Evolutionary conservation across 2,113 vertebrate genomes (phyloP).

Genomic region (Malurus alboscapulatus): DNA sequence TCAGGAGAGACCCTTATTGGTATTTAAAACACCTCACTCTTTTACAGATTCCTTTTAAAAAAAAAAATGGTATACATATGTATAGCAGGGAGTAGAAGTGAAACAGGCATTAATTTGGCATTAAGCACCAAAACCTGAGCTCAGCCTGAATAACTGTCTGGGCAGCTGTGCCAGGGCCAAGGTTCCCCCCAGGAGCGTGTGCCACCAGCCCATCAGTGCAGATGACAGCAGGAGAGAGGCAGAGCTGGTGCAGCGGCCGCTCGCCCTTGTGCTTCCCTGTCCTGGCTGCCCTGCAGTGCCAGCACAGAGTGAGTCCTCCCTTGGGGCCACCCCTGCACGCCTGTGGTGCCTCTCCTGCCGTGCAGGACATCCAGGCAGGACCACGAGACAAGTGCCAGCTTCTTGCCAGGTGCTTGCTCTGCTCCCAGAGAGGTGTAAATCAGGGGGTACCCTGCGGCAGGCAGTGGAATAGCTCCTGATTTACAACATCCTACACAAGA

Average conservation of each 20-base stretch:
- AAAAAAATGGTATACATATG: background rate
- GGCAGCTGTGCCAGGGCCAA: background rate
- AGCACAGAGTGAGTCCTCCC: fast-evolving
- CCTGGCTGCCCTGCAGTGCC: background rate
- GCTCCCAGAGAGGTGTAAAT: background rate
- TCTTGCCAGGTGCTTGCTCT: background rate
- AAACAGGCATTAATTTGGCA: background rate
- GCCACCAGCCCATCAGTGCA: background rate
- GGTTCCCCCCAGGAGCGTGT: fast-evolving
- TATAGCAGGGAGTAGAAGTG: background rate
- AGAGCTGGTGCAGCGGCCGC: fast-evolving
- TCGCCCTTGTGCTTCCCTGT: background rate
- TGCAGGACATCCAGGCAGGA: background rate
- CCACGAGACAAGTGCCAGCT: background rate
- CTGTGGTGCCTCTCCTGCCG: fast-evolving
- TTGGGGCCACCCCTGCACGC: background rate
- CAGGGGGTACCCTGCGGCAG: constrained; percentile 26
- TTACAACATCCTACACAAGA: constrained; percentile 52
- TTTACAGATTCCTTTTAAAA: background rate
- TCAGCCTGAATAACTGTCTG: background rate
- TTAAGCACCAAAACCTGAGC: background rate
- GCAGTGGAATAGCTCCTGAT: constrained; percentile 19
- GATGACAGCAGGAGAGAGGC: background rate
- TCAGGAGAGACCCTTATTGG: background rate
- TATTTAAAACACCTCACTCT: constrained; percentile 14